A percentile compares a stretch with the other conserved stretches of the same genome.
Evolutionary conservation across 2,113 vertebrate genomes (phyloP).

Genomic region (Ciconia maguari): DNA sequence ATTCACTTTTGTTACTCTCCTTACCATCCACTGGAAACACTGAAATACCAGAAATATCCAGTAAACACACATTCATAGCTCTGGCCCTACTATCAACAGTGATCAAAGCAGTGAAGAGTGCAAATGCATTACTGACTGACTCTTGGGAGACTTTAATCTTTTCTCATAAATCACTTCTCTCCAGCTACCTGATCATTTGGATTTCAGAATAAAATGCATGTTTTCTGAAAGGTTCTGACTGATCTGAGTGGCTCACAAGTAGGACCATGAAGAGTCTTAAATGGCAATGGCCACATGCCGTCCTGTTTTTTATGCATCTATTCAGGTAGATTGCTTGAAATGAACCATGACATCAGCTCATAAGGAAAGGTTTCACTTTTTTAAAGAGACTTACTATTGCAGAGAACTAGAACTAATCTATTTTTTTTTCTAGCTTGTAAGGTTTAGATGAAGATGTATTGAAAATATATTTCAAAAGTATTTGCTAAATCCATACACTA

Average conservation of each 20-base stretch:
- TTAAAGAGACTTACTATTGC: neutral
- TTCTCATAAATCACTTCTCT: neutral
- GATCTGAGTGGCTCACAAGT: neutral
- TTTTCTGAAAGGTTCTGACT: constrained; percentile 13
- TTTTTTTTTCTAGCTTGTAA: neutral
- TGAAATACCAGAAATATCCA: neutral
- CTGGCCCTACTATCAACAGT: neutral
- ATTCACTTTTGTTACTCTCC: neutral
- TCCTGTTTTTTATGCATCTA: neutral
- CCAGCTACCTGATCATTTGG: neutral
- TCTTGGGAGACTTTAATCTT: neutral
- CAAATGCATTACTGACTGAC: neutral
- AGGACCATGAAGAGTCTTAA: neutral
- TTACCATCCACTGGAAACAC: neutral
- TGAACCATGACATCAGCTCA: neutral
- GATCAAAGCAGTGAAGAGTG: neutral
- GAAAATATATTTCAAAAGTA: neutral
- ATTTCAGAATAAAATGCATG: neutral
- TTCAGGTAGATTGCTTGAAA: neutral
- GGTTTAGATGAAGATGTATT: neutral
- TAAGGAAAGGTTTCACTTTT: neutral
- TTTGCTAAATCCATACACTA: neutral
- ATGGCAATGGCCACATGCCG: neutral
- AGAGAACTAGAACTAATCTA: neutral
- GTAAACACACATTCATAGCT: neutral